phyloP scores from a whole-genome alignment of 2,113 vertebrate genomes.

The Carassius auratus region DNA sequence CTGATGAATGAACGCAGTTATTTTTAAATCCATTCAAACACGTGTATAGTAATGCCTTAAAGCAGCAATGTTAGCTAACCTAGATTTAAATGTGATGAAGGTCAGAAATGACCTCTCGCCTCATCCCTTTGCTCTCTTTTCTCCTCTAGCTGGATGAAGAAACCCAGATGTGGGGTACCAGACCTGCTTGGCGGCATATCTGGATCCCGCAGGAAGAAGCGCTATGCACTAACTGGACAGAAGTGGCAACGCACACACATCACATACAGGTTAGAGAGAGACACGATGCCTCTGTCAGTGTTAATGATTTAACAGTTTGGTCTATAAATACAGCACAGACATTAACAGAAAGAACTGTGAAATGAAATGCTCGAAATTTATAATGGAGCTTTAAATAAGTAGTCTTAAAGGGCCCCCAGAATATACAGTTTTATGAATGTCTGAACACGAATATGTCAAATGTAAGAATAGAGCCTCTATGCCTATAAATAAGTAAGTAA shows the following conservation, averaged over 20 bases:
- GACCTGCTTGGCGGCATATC: conserved; percentile 84
- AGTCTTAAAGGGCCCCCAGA: not conserved
- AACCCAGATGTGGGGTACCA: conserved; percentile 92
- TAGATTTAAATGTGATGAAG: not conserved
- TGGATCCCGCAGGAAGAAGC: conserved; percentile 82
- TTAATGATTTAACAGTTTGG: not conserved
- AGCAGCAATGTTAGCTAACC: not conserved
- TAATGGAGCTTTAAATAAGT: not conserved
- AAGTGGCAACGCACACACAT: conserved; percentile 98
- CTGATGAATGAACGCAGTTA: not conserved
- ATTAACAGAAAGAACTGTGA: not conserved
- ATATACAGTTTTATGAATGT: too few species aligned
- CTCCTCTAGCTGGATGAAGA: conserved; percentile 94
- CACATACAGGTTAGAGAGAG: conserved; percentile 90
- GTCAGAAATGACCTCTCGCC: not conserved
- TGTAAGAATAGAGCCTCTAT: too few species aligned
- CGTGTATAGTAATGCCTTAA: not conserved
- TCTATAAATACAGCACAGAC: not conserved
- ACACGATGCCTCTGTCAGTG: conserved; percentile 42
- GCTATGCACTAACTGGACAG: conserved; percentile 95
- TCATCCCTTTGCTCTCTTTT: not conserved
- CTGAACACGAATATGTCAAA: too few species aligned
- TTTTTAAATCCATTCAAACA: not conserved
- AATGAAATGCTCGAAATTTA: not conserved
- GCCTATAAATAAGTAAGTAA: too few species aligned